A percentile compares a stretch with the other conserved stretches of the same genome.
Conservation (phyloP, 1,140 invertebrate species). For the Himalopsyche phryganea region DNA sequence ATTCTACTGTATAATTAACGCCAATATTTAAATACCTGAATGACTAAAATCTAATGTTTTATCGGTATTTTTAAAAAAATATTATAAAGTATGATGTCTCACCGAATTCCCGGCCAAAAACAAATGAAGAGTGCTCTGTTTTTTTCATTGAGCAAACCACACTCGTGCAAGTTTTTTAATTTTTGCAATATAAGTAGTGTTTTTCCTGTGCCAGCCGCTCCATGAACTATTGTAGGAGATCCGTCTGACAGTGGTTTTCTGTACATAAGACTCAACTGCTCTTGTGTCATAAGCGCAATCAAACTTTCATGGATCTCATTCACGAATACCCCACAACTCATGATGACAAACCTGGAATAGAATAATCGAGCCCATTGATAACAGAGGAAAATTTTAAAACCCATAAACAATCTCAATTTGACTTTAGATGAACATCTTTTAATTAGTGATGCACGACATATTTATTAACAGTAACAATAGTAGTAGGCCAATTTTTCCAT, state of each 20-base stretch:
- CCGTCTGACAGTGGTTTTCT: slow-evolving; percentile 26
- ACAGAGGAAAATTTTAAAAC: no score
- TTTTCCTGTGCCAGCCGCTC: slow-evolving; percentile 44
- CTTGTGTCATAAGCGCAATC: slow-evolving; percentile 40
- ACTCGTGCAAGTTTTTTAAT: slow-evolving; percentile 37
- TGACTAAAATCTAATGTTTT: no score
- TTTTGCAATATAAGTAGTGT: slow-evolving; percentile 41
- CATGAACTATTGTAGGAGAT: slow-evolving; percentile 39
- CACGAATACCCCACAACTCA: slow-evolving; percentile 43
- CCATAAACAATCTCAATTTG: no score
- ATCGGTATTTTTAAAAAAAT: no score
- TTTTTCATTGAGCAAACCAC: slow-evolving; percentile 36
- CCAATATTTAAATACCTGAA: no score
- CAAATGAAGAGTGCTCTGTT: slow-evolving; percentile 42
- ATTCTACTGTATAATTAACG: no score
- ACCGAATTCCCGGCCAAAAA: slow-evolving; percentile 45
- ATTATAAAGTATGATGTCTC: slow-evolving; percentile 3
- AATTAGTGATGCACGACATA: no score
- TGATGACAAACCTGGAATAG: slow-evolving; percentile 37
- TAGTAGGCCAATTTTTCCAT: no score
- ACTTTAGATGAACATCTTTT: no score
- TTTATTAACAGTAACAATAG: no score
- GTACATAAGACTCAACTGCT: slow-evolving; percentile 39
- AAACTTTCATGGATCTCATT: slow-evolving; percentile 41
- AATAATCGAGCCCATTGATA: no score